Evolutionary conservation across 1,140 invertebrate genomes (phyloP).

Genomic region (Tribolium madens): DNA sequence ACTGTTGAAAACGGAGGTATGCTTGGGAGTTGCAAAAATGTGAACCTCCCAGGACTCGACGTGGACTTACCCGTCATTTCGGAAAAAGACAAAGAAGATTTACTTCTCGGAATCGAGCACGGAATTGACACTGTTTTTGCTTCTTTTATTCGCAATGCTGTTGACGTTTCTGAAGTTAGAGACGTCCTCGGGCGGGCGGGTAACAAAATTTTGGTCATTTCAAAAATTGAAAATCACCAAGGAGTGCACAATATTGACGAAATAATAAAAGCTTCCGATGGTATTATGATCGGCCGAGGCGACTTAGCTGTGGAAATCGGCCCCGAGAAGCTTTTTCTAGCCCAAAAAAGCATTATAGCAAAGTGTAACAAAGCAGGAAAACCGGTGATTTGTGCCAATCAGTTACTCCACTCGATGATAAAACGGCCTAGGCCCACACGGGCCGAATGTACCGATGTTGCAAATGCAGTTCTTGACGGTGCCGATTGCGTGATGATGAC

Average conservation of each 20-base stretch:
- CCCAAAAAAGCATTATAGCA: constrained; percentile 96
- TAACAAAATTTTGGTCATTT: constrained; percentile 94
- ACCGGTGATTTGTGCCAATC: constrained; percentile 96
- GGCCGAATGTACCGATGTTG: constrained; percentile 95
- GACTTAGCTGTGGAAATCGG: constrained; percentile 98
- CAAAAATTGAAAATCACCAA: constrained; percentile 97
- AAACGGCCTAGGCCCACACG: constrained; percentile 95
- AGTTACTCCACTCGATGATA: constrained; percentile 98
- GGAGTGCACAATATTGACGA: constrained; percentile 93
- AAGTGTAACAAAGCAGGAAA: constrained; percentile 90
- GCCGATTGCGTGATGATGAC: constrained; percentile 98
- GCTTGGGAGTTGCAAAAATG: constrained; percentile 94
- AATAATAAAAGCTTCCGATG: constrained; percentile 92
- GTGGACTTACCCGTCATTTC: constrained; percentile 98
- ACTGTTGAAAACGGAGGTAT: constrained; percentile 95
- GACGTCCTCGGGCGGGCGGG: constrained; percentile 90
- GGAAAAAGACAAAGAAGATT: constrained; percentile 94
- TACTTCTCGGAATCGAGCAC: constrained; percentile 94
- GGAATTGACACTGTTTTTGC: constrained; percentile 98
- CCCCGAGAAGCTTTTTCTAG: constrained; percentile 97
- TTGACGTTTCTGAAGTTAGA: constrained; percentile 89
- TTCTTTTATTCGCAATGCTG: constrained; percentile 95
- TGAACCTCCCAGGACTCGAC: constrained; percentile 95
- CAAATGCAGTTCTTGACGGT: constrained; percentile 96
- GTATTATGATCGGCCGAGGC: constrained; percentile 96